A percentile compares a stretch with the other conserved stretches of the same genome.
These are phyloP conservation scores for Melieria picta DNA, from an alignment of 2,888 invertebrate genomes.

Conservation along the genomic window DNA sequence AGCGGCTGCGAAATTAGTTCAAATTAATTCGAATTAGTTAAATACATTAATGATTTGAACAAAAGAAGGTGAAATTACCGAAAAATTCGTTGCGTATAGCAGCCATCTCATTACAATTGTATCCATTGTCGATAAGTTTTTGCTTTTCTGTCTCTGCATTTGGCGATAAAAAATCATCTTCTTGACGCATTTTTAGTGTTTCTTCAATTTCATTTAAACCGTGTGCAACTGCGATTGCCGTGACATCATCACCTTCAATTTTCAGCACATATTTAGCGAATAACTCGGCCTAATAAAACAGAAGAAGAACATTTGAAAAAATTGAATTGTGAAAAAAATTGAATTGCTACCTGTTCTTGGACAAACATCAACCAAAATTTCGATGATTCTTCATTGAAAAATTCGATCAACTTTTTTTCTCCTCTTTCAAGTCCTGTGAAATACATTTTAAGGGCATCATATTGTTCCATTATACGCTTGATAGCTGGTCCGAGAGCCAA, in stretches of 20 bases:
- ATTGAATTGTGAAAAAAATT: conserved; percentile 24
- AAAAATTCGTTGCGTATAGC: neutral
- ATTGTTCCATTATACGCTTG: conserved; percentile 33
- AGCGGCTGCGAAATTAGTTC: conserved; percentile 5
- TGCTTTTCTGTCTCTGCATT: conserved; percentile 1
- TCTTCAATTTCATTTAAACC: conserved; percentile 28
- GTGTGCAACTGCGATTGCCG: conserved; percentile 36
- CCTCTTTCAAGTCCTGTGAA: conserved; percentile 15
- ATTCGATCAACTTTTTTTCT: conserved; percentile 20
- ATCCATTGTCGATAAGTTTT: conserved; percentile 21
- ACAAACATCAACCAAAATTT: conserved; percentile 16
- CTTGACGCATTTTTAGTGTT: conserved; percentile 21
- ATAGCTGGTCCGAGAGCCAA: conserved; percentile 33
- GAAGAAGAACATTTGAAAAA: conserved; percentile 25
- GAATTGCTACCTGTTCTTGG: conserved; percentile 29
- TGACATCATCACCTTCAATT: conserved; percentile 35
- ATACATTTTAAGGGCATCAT: conserved; percentile 17
- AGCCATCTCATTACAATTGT: neutral
- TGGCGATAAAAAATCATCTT: conserved; percentile 20
- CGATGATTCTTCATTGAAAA: conserved; percentile 20
- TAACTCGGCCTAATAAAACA: conserved; percentile 34
- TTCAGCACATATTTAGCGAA: conserved; percentile 31
- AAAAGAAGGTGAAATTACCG: neutral
- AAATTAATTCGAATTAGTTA: neutral
- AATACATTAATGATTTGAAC: neutral